phyloP scores from a whole-genome alignment of 2,888 invertebrate genomes.

The Itoplectis maculator region DNA sequence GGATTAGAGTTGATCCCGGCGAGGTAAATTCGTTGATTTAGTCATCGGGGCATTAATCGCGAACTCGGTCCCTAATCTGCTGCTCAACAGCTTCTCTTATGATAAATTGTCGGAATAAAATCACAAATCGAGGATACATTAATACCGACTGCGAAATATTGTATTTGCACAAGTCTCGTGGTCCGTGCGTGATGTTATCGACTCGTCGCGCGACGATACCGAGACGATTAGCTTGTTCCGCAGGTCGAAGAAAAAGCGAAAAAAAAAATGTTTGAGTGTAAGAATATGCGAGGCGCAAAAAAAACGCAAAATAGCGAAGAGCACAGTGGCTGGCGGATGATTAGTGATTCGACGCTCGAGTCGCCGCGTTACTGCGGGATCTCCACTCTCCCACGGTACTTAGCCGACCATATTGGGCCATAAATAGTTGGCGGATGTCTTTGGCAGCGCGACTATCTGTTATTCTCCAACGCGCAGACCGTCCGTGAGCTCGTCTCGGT shows the following conservation, averaged over 20 bases:
- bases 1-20: slow-evolving; percentile 12
- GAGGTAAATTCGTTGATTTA: slow-evolving; percentile 65
- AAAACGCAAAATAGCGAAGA: slow-evolving; percentile 56
- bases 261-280: slow-evolving; percentile 9
- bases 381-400: slow-evolving; percentile 78
- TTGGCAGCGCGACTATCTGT: slow-evolving; percentile 74
- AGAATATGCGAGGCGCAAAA: slow-evolving; percentile 10
- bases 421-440: slow-evolving; percentile 79
- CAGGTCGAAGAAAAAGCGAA: slow-evolving; percentile 3
- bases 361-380: slow-evolving; percentile 63
- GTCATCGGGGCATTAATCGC: slow-evolving; percentile 58
- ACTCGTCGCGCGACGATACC: neutral
- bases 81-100: slow-evolving; percentile 63
- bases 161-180: slow-evolving; percentile 46
- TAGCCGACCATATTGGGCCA: slow-evolving; percentile 75
- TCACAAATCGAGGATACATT: slow-evolving; percentile 56
- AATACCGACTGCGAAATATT: slow-evolving; percentile 57
- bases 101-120: slow-evolving; percentile 59
- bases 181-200: slow-evolving; percentile 58
- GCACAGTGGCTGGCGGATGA: slow-evolving; percentile 69
- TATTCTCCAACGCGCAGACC: slow-evolving; percentile 67
- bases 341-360: slow-evolving; percentile 72
- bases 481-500: slow-evolving; percentile 8
- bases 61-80: slow-evolving; percentile 47
- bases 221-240: neutral